phyloP scores from a whole-genome alignment of 1,140 invertebrate species.

The Thereuonema tuberculata region DNA sequence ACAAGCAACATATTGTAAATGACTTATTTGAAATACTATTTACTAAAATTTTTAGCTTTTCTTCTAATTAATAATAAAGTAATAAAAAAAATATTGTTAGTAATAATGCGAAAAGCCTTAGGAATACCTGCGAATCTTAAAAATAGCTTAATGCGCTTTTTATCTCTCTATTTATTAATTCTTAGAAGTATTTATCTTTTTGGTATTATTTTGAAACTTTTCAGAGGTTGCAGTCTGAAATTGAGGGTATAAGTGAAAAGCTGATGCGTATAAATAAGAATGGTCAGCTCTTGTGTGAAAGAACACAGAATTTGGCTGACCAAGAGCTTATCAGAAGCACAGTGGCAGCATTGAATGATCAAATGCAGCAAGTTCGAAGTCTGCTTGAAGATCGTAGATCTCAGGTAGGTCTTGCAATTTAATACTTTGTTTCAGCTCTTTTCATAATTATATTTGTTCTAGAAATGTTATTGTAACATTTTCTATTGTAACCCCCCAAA shows the following conservation, averaged over 20 bases:
- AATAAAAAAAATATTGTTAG: too few relatives aligned
- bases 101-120: too few relatives aligned
- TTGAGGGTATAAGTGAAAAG: constrained; percentile 53
- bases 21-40: too few relatives aligned
- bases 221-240: constrained; percentile 57
- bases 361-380: constrained; percentile 54
- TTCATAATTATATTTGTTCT: constrained; percentile 5
- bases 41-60: too few relatives aligned
- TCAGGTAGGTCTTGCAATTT: constrained; percentile 27
- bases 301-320: constrained; percentile 59
- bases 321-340: constrained; percentile 58
- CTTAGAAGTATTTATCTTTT: not conserved
- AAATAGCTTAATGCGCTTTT: too few relatives aligned
- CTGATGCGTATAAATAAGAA: constrained; percentile 61
- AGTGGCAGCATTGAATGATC: constrained; percentile 55
- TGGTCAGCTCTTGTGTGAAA: constrained; percentile 59
- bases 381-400: constrained; percentile 68
- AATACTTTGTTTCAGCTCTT: too few relatives aligned
- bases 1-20: too few relatives aligned
- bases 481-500: too few relatives aligned
- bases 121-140: too few relatives aligned
- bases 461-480: not conserved
- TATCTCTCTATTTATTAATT: too few relatives aligned
- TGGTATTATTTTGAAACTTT: not conserved
- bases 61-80: too few relatives aligned